These are phyloP conservation scores for Sthenelais limicola DNA, from an alignment of 2,888 invertebrate genomes.

Conservation along the genomic window DNA sequence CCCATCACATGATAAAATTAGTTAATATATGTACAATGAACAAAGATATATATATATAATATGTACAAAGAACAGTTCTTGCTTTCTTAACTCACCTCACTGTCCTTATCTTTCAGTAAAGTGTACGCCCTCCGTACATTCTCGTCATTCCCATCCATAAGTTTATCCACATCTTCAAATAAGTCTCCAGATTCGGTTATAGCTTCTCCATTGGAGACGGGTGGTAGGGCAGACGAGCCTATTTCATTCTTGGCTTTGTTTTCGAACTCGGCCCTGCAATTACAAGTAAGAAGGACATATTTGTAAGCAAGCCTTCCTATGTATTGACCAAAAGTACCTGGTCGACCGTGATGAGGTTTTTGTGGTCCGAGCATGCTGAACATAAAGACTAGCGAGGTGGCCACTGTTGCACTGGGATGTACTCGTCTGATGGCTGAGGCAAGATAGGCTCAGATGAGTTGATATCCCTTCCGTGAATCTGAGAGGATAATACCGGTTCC, in stretches of 20 bases:
- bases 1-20: no score
- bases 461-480: no score
- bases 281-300: slow-evolving; percentile 35
- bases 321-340: neutral
- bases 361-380: slow-evolving; percentile 4
- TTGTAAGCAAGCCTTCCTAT: neutral
- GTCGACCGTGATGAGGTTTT: neutral
- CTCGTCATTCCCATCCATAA: slow-evolving; percentile 67
- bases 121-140: slow-evolving; percentile 68
- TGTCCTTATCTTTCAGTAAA: slow-evolving; percentile 53
- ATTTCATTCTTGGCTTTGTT: no score
- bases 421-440: no score
- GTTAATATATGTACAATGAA: no score
- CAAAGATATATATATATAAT: no score
- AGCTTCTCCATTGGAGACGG: neutral
- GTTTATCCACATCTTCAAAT: slow-evolving; percentile 65
- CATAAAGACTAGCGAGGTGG: neutral
- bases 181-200: slow-evolving; percentile 35
- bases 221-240: no score
- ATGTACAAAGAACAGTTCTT: no score
- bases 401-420: no score
- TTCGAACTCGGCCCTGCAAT: slow-evolving; percentile 40
- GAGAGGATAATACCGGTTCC: no score
- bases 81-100: slow-evolving; percentile 23
- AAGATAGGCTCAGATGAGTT: no score